These are phyloP conservation scores for Zaprionus capensis DNA, from an alignment of 1,140 invertebrate genomes.

Conservation along the genomic window DNA sequence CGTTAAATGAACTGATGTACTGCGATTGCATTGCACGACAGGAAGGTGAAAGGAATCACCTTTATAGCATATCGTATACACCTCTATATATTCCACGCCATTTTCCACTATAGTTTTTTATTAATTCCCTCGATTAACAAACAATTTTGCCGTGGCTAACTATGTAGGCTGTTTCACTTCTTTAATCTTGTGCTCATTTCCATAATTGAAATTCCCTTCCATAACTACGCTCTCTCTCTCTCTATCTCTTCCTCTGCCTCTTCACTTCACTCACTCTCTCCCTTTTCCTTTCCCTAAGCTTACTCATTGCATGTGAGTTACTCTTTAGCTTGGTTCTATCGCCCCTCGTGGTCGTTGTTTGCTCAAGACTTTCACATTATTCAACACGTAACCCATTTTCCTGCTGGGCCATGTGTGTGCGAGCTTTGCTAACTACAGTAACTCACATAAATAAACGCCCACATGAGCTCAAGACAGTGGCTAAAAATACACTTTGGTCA, in stretches of 20 bases:
- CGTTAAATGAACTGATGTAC: background rate
- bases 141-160: background rate
- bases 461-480: slow-evolving; percentile 53
- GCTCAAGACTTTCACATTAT: slow-evolving; percentile 55
- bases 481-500: slow-evolving; percentile 64
- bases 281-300: background rate
- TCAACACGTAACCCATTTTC: slow-evolving; percentile 71
- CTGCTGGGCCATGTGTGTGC: slow-evolving; percentile 19
- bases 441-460: slow-evolving; percentile 48
- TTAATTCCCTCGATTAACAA: background rate
- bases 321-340: background rate
- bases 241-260: background rate
- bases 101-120: background rate
- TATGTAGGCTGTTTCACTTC: background rate
- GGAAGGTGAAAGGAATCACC: no score
- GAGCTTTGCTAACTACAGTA: slow-evolving; percentile 41
- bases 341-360: slow-evolving; percentile 12
- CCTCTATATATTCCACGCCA: background rate
- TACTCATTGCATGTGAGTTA: slow-evolving; percentile 3
- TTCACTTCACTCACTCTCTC: background rate
- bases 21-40: background rate
- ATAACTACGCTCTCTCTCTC: background rate
- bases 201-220: slow-evolving; percentile 23
- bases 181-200: slow-evolving; percentile 19
- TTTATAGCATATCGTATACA: background rate